phyloP scores from a whole-genome alignment of 2,888 invertebrate genomes.

The Liopterus haemorrhoidalis region DNA sequence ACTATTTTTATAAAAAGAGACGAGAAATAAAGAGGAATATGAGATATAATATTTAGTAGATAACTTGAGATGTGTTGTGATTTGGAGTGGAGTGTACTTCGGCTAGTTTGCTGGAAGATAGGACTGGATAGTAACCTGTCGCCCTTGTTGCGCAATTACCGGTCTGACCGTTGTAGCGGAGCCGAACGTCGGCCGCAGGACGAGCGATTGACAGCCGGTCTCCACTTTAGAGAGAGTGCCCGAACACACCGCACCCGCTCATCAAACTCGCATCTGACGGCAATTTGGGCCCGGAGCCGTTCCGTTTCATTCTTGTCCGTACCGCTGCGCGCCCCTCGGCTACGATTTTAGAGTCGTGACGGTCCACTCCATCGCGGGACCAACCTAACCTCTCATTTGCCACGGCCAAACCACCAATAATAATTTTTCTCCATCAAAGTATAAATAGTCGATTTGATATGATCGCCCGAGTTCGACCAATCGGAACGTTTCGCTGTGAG shows the following conservation, averaged over 20 bases:
- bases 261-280: conserved; percentile 46
- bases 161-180: too few species aligned
- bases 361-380: conserved; percentile 31
- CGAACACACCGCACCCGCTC: conserved; percentile 37
- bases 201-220: conserved; percentile 22
- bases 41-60: too few species aligned
- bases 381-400: conserved; percentile 43
- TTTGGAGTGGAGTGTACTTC: too few species aligned
- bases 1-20: too few species aligned
- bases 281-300: conserved; percentile 34
- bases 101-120: too few species aligned
- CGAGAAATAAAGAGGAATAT: too few species aligned
- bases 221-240: conserved; percentile 13
- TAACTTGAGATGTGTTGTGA: too few species aligned
- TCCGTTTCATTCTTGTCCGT: too few species aligned
- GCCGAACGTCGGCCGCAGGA: background rate
- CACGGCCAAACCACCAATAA: conserved; percentile 45
- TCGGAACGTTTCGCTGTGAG: conserved; percentile 37
- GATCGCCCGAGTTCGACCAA: conserved; percentile 43
- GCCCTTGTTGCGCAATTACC: conserved; percentile 12
- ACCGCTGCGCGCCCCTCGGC: conserved; percentile 27
- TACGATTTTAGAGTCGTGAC: conserved; percentile 43
- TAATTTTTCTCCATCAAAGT: conserved; percentile 47
- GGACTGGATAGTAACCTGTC: conserved; percentile 11
- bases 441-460: conserved; percentile 47